These are phyloP conservation scores for Eolophus roseicapilla DNA, from an alignment of 2,113 vertebrate species.

Conservation along the genomic window DNA sequence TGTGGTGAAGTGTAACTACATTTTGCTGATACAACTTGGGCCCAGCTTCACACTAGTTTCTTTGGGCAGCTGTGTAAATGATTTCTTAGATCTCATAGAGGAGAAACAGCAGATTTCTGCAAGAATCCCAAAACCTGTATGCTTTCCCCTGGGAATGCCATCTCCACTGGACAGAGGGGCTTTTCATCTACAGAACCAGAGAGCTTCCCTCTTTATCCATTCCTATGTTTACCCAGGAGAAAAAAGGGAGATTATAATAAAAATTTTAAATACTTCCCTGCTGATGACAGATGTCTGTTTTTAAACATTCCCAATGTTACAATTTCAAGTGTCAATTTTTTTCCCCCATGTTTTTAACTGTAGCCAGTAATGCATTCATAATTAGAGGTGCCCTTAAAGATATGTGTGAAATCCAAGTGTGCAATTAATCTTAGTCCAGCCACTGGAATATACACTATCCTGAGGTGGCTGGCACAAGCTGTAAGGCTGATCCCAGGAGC, in stretches of 20 bases:
- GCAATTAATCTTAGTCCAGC: not conserved
- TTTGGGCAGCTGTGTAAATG: not conserved
- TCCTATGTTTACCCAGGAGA: not conserved
- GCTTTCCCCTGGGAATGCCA: not conserved
- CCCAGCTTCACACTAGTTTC: not conserved
- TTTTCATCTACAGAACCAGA: not conserved
- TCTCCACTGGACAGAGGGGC: not conserved
- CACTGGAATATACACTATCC: not conserved
- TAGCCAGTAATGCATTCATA: not conserved
- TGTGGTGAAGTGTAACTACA: not conserved
- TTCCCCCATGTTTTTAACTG: not conserved
- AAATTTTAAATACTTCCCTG: not conserved
- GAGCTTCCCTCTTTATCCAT: not conserved
- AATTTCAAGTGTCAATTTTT: not conserved
- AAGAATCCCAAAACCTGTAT: not conserved
- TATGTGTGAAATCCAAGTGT: not conserved
- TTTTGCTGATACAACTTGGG: not conserved
- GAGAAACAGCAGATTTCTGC: not conserved
- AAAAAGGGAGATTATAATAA: not conserved
- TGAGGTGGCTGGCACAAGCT: not conserved
- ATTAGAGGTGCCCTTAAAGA: not conserved
- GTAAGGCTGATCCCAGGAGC: not conserved
- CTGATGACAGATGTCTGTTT: not conserved
- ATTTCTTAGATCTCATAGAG: not conserved
- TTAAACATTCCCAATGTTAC: not conserved